Base-by-base conservation (phyloP, 2,113 vertebrate species). In the Gobius niger region DNA sequence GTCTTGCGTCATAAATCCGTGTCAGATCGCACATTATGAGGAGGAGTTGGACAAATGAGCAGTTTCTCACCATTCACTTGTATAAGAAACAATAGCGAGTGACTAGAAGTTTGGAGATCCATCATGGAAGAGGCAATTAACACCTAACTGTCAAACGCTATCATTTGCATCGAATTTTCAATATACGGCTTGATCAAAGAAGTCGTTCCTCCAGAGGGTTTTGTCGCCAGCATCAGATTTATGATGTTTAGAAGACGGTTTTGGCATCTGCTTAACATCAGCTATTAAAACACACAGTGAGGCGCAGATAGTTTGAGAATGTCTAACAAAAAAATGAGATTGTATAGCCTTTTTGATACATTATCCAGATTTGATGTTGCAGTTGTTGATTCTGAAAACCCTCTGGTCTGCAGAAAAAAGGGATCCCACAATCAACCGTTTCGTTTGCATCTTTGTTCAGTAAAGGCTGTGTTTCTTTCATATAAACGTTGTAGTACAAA, bases 1-100 rank as follows among this genome's bases (percentile, higher is more conserved):
- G 75, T 78, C 70, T 81, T 86, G 83, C 67, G 0, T 85, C 83
- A 87, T 69, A 11, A 75, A 46, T 24, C 61, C 6, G 59, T 76
- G 40, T 0, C 44, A 76, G 74, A 77, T 75, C 67, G 70, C n/a
- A 51, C 24, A 9, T 9, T 7, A 46, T 10, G 42, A 24, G 42
- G 47, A 42, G 42, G 67, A 60, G 65, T 70, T 6, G 59, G 68
- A 74, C 70, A 52, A 79, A 76, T 67, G 50, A 18, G 63, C 60
- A n/a, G 63, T 47, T 50, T 59, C 54, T 68, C 24, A 18, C 16
- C 63, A 10, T 5, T 3, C 14, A 65, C 40, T 67, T 16, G 46
- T 57, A 68, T 16, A 18, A 16, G 19, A 8, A 1, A 47, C 16
- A 84, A 82, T n/a, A 40, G 34, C n/a, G n/a, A 13, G 57, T 56